Percentiles rank a stretch among this genome's conserved stretches.
These are phyloP conservation scores for Myiotriccus ornatus DNA, from an alignment of 2,797 vertebrate genomes.

Conservation along the genomic window DNA sequence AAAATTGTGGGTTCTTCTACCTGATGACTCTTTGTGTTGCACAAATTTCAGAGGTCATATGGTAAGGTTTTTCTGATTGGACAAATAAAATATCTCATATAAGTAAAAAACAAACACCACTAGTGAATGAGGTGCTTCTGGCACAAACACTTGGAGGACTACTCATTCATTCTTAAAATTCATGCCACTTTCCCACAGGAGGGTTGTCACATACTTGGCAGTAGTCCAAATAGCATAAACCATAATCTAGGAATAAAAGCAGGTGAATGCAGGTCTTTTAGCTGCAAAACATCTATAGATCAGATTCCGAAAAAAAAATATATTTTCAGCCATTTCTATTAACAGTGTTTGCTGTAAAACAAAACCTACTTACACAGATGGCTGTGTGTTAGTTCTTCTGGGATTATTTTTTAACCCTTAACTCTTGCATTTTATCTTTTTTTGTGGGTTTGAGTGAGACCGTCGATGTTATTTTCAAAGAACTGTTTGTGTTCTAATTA, in stretches of 20 bases:
- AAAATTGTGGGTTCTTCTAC: neutral
- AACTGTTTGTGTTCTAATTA: conserved; percentile 65
- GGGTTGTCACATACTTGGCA: conserved; percentile 51
- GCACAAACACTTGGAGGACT: conserved; percentile 42
- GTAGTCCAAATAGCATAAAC: conserved; percentile 43
- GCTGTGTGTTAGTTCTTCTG: neutral
- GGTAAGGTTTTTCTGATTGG: neutral
- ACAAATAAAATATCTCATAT: conserved; percentile 1
- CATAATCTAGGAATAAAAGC: conserved; percentile 41
- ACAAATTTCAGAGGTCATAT: neutral
- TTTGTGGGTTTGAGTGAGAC: conserved; percentile 47
- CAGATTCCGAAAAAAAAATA: neutral
- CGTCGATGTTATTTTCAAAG: conserved; percentile 60
- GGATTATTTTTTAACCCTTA: conserved; percentile 30
- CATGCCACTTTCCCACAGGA: conserved; percentile 59
- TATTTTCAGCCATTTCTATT: conserved; percentile 19
- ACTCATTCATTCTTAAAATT: conserved; percentile 67
- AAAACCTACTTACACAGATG: conserved; percentile 43
- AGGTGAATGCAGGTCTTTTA: conserved; percentile 27
- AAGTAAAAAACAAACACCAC: conserved; percentile 21
- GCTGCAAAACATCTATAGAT: conserved; percentile 21
- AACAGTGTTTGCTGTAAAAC: conserved; percentile 24
- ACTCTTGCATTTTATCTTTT: conserved; percentile 37
- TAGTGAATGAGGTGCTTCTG: conserved; percentile 54
- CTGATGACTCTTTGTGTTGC: neutral